phyloP scores from a whole-genome alignment of 2,113 vertebrate species.

The Taurulus bubalis region DNA sequence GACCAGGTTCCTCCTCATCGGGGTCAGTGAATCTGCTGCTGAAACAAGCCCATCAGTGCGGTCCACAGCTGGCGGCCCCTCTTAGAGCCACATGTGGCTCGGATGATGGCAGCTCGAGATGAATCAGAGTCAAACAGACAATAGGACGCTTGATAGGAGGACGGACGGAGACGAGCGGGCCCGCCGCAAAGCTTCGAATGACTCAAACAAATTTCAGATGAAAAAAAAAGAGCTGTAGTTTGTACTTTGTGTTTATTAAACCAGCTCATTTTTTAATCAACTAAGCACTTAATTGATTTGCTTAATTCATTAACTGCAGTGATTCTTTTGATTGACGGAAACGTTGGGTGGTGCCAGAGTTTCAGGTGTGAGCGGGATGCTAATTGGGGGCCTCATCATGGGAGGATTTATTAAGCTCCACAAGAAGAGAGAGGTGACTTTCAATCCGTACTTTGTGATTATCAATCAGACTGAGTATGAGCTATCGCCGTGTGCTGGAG shows the following conservation, averaged over 20 bases:
- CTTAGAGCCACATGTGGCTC: conserved; percentile 43
- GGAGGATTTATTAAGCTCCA: conserved; percentile 45
- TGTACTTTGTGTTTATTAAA: conserved; percentile 58
- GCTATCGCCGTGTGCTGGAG: not conserved
- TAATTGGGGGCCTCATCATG: conserved; percentile 55
- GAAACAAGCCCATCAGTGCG: no score
- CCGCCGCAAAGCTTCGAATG: not conserved
- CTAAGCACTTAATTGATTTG: conserved; percentile 73
- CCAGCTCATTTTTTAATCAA: conserved; percentile 65
- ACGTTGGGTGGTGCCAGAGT: conserved; percentile 57
- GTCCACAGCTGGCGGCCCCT: conserved; percentile 31
- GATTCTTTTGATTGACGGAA: conserved; percentile 63
- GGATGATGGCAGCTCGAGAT: conserved; percentile 33
- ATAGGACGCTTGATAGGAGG: conserved; percentile 7
- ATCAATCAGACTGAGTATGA: conserved; percentile 48
- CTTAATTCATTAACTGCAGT: conserved; percentile 70
- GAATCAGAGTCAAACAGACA: conserved; percentile 50
- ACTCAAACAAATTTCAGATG: conserved; percentile 22
- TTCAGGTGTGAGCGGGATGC: conserved; percentile 64
- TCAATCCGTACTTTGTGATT: conserved; percentile 57
- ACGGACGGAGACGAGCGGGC: not conserved
- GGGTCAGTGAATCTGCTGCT: conserved; percentile 42
- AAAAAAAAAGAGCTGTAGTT: not conserved
- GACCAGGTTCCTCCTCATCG: conserved; percentile 28
- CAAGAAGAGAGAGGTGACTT: conserved; percentile 51